Evolutionary conservation across 2,888 invertebrate genomes (phyloP), one percentile per base, ranked within the genome.

Genomic region (Drosophila neoperkinsi): DNA sequence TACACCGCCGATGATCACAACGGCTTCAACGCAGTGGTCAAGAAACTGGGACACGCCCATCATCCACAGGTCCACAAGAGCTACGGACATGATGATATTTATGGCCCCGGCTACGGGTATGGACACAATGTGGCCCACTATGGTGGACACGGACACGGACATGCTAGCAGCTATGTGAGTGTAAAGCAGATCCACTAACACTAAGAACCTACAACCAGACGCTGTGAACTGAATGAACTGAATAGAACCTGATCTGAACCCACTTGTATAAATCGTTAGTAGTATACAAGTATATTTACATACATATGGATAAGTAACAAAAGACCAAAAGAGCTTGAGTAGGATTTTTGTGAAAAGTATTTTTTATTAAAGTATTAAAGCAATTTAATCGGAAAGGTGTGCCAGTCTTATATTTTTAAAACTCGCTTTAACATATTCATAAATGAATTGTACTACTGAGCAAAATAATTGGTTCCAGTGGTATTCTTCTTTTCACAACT

Each of bases 11-110:
- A 94, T 76, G 93, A 94, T 77, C 94, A 94, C 60, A 93, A 93
- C 61, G 94, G 94, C 30, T 94, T 94, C 84, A 94, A 94, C 74
- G 94, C 94, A 0, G 87, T 94, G n/a, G 94, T 94, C 30, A 94
- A 94, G 86, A 94, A 93, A 73, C 91, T 94, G 57, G 94, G 94
- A 36, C 93, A 93, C 58, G 92, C 93, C 38, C 82, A 90, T 51
- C 91, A 93, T 65, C 92, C 92, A 1, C 84, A 91, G 52, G 71
- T 84, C 16, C 88, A 92, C 51, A 92, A 90, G 77, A 70, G 57
- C 59, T 65, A 73, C 60, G 83, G 80, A 36, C 72, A 87, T 21
- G 81, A 83, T 25, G 71, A 77, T 53, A 60, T 77, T 56, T 78
- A 83, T 49, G 89, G 83, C 10, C 57, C 77, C 11, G 79, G 81